A percentile compares a stretch with the other conserved stretches of the same genome.
phyloP scores from a whole-genome alignment of 2,113 vertebrate species.

The Rutilus rutilus region DNA sequence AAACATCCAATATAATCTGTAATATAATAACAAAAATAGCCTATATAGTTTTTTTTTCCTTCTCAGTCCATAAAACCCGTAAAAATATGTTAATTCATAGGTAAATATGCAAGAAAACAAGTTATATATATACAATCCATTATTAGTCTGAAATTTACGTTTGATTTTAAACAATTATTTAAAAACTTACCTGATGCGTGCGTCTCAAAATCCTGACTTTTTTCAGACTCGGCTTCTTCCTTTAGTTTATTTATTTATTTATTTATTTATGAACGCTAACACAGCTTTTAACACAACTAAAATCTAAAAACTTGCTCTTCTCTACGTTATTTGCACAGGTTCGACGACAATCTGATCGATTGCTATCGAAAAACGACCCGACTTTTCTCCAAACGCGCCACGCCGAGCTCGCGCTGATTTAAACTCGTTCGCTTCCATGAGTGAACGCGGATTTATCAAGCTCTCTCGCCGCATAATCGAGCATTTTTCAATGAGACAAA shows the following conservation, averaged over 20 bases:
- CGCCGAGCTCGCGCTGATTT: not conserved
- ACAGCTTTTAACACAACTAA: not conserved
- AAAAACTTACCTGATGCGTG: conserved; percentile 24
- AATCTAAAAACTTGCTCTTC: not conserved
- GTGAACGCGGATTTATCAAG: conserved; percentile 42
- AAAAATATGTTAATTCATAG: not conserved
- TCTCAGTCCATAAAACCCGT: not conserved
- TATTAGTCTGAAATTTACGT: not conserved
- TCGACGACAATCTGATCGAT: not conserved
- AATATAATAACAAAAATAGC: not conserved
- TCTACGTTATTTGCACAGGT: not conserved
- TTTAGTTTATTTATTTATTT: not conserved
- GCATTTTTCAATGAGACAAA: conserved; percentile 80
- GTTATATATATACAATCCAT: not conserved
- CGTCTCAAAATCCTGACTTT: conserved; percentile 10
- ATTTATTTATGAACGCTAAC: not conserved
- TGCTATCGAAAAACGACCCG: not conserved
- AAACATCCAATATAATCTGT: not conserved
- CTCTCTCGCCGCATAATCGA: conserved; percentile 62
- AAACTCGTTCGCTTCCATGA: not conserved
- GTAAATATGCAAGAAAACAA: not conserved
- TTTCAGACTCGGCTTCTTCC: conserved; percentile 1
- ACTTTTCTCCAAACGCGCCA: not conserved
- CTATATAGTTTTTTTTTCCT: not conserved
- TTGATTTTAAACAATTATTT: not conserved